Evolutionary conservation across 1,140 invertebrate genomes (phyloP).

Genomic region (Calliopsis andreniformis): DNA sequence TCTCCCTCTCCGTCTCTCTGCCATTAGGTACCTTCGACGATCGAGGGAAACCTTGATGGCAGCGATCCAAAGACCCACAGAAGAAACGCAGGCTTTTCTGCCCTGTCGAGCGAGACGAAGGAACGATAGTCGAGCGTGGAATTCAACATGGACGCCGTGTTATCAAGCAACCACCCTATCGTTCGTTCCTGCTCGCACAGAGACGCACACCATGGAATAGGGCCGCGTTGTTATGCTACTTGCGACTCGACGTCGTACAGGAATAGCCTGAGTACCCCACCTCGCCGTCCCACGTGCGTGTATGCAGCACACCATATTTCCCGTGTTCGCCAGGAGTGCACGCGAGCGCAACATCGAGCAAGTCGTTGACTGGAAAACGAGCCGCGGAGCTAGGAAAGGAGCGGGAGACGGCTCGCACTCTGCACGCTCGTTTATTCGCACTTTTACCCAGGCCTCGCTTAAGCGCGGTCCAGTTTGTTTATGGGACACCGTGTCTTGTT

Average conservation of each 20-base stretch:
- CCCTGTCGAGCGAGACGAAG: background rate
- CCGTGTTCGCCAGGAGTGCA: slow-evolving; percentile 54
- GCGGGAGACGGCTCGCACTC: background rate
- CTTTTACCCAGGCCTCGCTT: slow-evolving; percentile 32
- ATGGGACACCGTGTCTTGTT: slow-evolving; percentile 10
- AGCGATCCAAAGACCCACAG: too few relatives aligned
- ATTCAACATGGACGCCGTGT: slow-evolving; percentile 10
- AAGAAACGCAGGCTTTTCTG: too few relatives aligned
- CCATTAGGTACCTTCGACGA: background rate
- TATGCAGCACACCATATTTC: slow-evolving; percentile 50
- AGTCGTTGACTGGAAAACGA: slow-evolving; percentile 59
- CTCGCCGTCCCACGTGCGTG: slow-evolving; percentile 32
- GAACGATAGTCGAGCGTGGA: slow-evolving; percentile 6
- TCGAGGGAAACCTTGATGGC: background rate
- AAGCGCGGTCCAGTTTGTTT: slow-evolving; percentile 34
- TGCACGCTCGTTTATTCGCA: slow-evolving; percentile 48
- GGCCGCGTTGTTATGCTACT: slow-evolving; percentile 66
- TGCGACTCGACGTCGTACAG: slow-evolving; percentile 57
- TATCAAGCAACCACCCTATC: slow-evolving; percentile 6
- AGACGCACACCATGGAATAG: slow-evolving; percentile 37
- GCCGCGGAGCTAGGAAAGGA: background rate
- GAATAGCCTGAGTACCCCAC: slow-evolving; percentile 60
- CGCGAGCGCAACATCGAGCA: slow-evolving; percentile 43
- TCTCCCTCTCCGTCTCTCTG: background rate
- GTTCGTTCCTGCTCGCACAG: slow-evolving; percentile 22